Conservation (phyloP, 2,888 invertebrate genomes). For the Pocota personata region DNA sequence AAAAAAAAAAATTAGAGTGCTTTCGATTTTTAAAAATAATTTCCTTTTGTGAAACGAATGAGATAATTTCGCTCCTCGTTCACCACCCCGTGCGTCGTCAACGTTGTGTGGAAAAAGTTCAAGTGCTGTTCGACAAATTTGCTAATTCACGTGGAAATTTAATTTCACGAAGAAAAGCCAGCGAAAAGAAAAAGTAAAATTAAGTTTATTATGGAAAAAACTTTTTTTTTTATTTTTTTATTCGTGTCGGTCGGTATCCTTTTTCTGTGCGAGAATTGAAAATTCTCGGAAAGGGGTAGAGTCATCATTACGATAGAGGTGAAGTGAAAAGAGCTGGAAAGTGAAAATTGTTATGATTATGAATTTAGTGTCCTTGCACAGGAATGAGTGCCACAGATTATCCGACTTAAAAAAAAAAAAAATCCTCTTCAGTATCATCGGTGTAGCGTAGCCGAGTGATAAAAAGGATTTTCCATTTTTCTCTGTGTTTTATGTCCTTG, state of each 20-base stretch:
- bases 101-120: not conserved
- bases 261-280: not conserved
- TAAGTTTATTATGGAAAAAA: conserved; percentile 45
- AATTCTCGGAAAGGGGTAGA: conserved; percentile 2
- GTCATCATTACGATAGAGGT: conserved; percentile 19
- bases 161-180: conserved; percentile 36
- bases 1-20: conserved; percentile 19
- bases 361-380: conserved; percentile 55
- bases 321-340: conserved; percentile 55
- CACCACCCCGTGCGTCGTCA: not conserved
- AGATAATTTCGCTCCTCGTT: conserved; percentile 25
- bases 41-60: conserved; percentile 38
- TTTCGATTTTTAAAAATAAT: conserved; percentile 45
- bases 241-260: conserved; percentile 1
- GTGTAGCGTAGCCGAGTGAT: conserved; percentile 1
- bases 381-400: conserved; percentile 57
- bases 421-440: not conserved
- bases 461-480: conserved; percentile 43
- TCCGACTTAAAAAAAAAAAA: conserved; percentile 38
- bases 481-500: conserved; percentile 6
- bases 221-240: not conserved
- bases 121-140: conserved; percentile 41
- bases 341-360: conserved; percentile 67
- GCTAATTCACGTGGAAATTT: conserved; percentile 58
- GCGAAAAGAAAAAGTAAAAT: conserved; percentile 20